These are phyloP conservation scores for Porites lobata DNA, from an alignment of 92 coral and sea anemone species.

Conservation along the genomic window DNA sequence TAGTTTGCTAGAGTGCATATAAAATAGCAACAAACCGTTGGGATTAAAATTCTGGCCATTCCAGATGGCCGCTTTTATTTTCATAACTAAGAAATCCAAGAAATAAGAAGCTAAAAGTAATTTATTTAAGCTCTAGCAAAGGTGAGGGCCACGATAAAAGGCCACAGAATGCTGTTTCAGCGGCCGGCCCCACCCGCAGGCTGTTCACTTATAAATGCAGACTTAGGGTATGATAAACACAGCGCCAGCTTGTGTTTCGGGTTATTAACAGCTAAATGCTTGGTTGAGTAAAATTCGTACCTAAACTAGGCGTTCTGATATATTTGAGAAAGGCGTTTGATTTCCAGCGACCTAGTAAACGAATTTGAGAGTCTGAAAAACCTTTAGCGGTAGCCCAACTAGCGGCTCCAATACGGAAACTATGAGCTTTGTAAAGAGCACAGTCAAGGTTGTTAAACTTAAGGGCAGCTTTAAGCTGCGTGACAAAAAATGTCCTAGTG, in stretches of 20 bases:
- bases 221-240: not conserved
- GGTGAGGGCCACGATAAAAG: not conserved
- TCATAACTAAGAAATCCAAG: no score
- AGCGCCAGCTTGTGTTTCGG: not conserved
- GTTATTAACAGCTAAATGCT: no score
- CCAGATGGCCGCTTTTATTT: no score
- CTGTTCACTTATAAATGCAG: not conserved
- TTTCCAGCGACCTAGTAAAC: not conserved
- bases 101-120: no score
- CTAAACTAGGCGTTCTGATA: not conserved
- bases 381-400: not conserved
- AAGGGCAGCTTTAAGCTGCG: no score
- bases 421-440: no score
- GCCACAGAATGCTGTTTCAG: not conserved
- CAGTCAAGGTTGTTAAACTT: no score
- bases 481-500: not conserved
- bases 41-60: no score
- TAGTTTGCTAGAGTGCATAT: no score
- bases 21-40: no score
- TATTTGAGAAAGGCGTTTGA: not conserved
- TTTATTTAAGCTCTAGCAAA: no score
- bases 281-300: not conserved
- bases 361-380: not conserved
- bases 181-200: not conserved
- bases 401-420: no score